These are phyloP conservation scores for Grallaria varia DNA, from an alignment of 2,113 vertebrate species.

Conservation along the genomic window DNA sequence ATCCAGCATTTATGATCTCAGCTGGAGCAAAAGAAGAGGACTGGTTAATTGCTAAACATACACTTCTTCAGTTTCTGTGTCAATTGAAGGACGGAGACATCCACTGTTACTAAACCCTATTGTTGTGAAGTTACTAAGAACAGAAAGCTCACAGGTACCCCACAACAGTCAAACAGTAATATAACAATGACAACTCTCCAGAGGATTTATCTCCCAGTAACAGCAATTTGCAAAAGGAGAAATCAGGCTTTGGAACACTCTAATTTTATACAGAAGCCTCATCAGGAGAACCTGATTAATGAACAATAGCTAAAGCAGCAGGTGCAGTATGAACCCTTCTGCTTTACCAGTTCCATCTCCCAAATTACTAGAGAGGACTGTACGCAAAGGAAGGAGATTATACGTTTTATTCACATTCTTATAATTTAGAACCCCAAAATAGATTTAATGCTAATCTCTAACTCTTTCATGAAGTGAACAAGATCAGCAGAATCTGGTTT, in stretches of 20 bases:
- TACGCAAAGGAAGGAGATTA: constrained; percentile 28
- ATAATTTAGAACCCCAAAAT: neutral
- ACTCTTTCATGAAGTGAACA: neutral
- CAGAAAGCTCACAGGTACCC: neutral
- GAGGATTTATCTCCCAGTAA: neutral
- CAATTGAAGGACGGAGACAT: neutral
- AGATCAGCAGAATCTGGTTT: neutral
- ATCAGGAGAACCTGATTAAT: neutral
- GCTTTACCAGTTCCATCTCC: neutral
- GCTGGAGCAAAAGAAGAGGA: neutral
- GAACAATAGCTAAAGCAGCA: constrained; percentile 4
- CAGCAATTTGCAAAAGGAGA: neutral
- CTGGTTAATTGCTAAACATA: neutral
- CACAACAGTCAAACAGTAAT: neutral
- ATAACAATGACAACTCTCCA: neutral
- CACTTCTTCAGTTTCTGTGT: neutral
- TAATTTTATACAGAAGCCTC: neutral
- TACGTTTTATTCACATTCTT: constrained; percentile 1
- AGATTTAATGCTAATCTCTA: neutral
- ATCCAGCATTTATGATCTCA: neutral
- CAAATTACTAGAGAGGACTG: neutral
- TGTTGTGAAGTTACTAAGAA: neutral
- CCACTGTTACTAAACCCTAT: neutral
- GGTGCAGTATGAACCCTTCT: neutral
- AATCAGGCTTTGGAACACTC: neutral